phyloP scores from a whole-genome alignment of 2,888 invertebrate species.

The Aelia acuminata region DNA sequence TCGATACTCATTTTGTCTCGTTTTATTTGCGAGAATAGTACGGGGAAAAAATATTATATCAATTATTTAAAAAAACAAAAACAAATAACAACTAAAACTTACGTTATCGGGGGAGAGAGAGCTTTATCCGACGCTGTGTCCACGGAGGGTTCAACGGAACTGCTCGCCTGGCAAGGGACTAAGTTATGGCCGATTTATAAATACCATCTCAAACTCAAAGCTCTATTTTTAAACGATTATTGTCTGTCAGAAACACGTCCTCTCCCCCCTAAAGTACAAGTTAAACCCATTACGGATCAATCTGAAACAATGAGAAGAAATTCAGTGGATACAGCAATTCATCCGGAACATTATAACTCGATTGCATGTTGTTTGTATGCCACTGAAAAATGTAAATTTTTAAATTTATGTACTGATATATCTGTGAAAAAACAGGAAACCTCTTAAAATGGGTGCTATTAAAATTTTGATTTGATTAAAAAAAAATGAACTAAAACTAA shows the following conservation, averaged over 20 bases:
- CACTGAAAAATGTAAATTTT: too few species aligned
- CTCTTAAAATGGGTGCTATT: too few species aligned
- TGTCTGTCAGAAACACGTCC: slow-evolving; percentile 46
- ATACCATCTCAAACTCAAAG: slow-evolving; percentile 43
- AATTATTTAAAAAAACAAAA: neutral
- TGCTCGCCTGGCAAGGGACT: slow-evolving; percentile 36
- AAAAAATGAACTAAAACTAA: too few species aligned
- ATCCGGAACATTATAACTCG: neutral
- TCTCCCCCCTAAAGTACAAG: neutral
- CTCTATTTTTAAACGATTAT: slow-evolving; percentile 48
- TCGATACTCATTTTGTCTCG: neutral
- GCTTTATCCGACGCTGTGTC: neutral
- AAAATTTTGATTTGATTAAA: too few species aligned
- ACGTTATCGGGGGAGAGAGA: neutral
- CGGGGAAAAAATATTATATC: neutral
- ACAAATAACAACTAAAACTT: neutral
- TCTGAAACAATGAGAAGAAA: neutral
- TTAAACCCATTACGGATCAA: neutral
- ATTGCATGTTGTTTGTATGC: too few species aligned
- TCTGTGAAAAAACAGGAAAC: too few species aligned
- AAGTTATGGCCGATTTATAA: slow-evolving; percentile 48
- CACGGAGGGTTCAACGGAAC: slow-evolving; percentile 3
- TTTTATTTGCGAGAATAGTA: neutral
- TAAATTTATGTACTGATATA: too few species aligned
- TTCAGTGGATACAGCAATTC: neutral